Evolutionary conservation across 2,888 invertebrate species (phyloP).

Genomic region (Drosophila mayaguana): DNA sequence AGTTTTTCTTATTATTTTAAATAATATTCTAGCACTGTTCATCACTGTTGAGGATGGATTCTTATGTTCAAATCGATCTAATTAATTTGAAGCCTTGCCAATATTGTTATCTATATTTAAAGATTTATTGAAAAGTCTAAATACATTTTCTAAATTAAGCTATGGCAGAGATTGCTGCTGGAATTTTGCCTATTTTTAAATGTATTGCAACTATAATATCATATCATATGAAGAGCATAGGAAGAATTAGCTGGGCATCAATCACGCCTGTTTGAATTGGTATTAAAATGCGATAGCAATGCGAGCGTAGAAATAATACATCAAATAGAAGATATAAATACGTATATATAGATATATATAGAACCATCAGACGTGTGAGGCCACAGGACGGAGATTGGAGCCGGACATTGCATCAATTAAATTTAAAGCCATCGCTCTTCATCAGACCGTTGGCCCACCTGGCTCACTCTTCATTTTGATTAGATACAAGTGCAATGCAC

Average conservation of each 20-base stretch:
- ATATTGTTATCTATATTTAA: no score
- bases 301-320: constrained; percentile 35
- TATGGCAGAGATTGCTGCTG: no score
- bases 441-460: constrained; percentile 15
- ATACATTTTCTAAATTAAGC: no score
- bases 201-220: no score
- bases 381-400: constrained; percentile 39
- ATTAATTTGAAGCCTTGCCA: no score
- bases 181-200: no score
- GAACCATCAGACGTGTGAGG: constrained; percentile 34
- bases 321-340: constrained; percentile 27
- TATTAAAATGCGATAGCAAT: neutral
- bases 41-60: no score
- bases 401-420: constrained; percentile 64
- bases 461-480: constrained; percentile 48
- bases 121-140: no score
- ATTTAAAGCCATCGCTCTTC: constrained; percentile 64
- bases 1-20: no score
- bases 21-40: no score
- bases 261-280: neutral
- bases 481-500: constrained; percentile 76
- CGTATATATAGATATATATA: constrained; percentile 3
- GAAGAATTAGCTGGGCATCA: neutral
- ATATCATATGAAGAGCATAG: no score
- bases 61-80: no score